Evolutionary conservation across 2,797 vertebrate species (phyloP).

Genomic region (Schizopygopsis pylzovi): DNA sequence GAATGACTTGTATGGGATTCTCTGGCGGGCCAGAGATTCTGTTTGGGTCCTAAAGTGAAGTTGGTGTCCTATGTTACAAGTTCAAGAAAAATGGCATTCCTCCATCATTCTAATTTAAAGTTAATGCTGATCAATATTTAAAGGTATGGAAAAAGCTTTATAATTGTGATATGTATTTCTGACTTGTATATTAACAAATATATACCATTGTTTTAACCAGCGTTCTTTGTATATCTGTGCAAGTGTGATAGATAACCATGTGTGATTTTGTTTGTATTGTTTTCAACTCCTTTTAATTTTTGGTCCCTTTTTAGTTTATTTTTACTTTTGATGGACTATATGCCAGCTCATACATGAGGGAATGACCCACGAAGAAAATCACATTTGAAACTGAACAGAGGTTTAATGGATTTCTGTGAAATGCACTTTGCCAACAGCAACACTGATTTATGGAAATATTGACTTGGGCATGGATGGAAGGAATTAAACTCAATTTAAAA

Average conservation of each 20-base stretch:
- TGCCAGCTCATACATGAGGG: neutral
- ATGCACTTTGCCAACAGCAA: constrained; percentile 37
- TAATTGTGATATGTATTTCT: constrained; percentile 66
- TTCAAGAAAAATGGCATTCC: constrained; percentile 45
- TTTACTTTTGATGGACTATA: neutral
- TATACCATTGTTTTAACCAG: constrained; percentile 71
- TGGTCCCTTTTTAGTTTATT: neutral
- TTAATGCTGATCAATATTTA: constrained; percentile 71
- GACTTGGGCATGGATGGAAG: constrained; percentile 10
- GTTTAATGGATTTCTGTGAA: constrained; percentile 30
- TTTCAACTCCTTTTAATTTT: neutral
- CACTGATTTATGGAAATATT: neutral
- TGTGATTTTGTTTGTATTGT: constrained; percentile 14
- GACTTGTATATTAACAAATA: constrained; percentile 74
- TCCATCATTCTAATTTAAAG: constrained; percentile 54
- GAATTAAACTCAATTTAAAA: neutral
- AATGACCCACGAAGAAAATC: constrained; percentile 1
- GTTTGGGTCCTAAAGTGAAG: constrained; percentile 53
- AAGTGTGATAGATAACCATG: constrained; percentile 17
- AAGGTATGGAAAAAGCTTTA: constrained; percentile 69
- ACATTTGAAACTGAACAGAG: constrained; percentile 6
- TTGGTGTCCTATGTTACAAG: constrained; percentile 57
- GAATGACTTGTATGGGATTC: constrained; percentile 59
- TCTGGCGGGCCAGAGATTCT: constrained; percentile 82
- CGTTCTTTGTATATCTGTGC: constrained; percentile 49